Conservation (phyloP, 2,797 vertebrate genomes). For the Notamacropus eugenii region DNA sequence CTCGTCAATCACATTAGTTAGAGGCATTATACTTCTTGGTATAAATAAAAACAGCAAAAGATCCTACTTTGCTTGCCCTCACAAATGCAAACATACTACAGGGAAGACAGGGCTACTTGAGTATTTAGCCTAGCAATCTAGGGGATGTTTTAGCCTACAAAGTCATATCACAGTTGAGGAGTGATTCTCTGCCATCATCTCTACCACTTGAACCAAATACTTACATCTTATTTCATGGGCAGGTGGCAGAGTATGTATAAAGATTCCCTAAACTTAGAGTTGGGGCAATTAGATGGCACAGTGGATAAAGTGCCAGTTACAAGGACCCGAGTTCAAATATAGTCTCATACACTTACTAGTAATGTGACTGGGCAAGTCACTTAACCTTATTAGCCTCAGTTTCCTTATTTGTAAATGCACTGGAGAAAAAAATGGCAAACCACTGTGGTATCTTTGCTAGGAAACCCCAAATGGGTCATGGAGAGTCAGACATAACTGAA, state of each 20-base stretch:
- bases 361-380: not conserved
- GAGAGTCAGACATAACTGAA: not conserved
- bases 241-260: not conserved
- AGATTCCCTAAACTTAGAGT: not conserved
- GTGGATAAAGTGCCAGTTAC: not conserved
- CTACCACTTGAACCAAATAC: not conserved
- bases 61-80: no score
- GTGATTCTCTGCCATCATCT: not conserved
- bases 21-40: no score
- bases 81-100: not conserved
- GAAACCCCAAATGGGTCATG: no score
- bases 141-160: not conserved
- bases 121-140: not conserved
- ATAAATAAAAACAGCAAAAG: no score
- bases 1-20: no score
- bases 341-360: not conserved
- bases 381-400: not conserved
- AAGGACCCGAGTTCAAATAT: not conserved
- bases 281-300: not conserved
- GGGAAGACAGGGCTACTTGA: not conserved
- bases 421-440: not conserved
- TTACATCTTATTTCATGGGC: not conserved
- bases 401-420: not conserved
- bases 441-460: not conserved
- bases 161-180: not conserved